Percentiles rank a stretch among this genome's conserved stretches.
These are phyloP conservation scores for Rousettus madagascariensis DNA, from an alignment of 2,797 vertebrate species.

Conservation along the genomic window DNA sequence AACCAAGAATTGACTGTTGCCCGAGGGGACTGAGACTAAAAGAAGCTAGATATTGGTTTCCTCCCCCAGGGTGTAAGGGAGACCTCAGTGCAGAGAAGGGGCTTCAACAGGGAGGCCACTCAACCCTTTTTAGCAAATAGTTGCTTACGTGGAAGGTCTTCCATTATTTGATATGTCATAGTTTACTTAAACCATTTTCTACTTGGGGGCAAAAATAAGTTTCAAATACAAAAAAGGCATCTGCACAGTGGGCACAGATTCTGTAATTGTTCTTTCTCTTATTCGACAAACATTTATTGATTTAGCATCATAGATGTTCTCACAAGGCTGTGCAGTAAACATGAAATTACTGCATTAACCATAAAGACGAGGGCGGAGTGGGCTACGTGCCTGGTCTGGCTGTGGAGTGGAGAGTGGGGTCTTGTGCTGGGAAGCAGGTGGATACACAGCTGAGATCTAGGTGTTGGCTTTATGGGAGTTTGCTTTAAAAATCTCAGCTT, in stretches of 20 bases:
- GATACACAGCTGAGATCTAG: background rate
- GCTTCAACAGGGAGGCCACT: background rate
- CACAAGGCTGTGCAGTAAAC: background rate
- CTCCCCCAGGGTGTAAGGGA: background rate
- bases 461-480: background rate
- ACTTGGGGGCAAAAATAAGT: background rate
- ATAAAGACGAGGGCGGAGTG: fast-evolving
- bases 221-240: background rate
- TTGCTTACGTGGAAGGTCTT: background rate
- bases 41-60: background rate
- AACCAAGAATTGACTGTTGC: too few species aligned
- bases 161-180: background rate
- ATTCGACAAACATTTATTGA: background rate
- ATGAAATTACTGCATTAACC: background rate
- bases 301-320: background rate
- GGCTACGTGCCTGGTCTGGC: background rate
- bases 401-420: background rate
- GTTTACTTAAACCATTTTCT: background rate
- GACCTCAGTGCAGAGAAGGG: background rate
- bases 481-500: background rate
- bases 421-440: background rate
- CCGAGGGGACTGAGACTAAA: background rate
- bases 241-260: too few species aligned
- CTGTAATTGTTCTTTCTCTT: background rate
- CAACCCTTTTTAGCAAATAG: background rate